Evolutionary conservation across 2,888 invertebrate genomes (phyloP).

Genomic region (Drosophila atripex): DNA sequence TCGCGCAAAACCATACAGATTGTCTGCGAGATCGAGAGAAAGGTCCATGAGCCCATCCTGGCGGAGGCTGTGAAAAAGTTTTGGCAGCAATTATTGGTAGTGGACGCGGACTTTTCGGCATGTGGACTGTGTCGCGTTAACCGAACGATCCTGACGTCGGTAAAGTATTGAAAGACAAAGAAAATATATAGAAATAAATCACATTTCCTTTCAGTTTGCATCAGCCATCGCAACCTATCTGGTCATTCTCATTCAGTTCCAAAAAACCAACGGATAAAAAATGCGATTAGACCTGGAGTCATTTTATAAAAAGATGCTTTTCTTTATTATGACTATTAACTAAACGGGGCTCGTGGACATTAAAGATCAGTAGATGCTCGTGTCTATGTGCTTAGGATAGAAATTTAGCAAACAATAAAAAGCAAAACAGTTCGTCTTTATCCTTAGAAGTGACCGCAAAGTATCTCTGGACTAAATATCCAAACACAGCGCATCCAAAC

Average conservation of each 20-base stretch:
- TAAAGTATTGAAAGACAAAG: constrained; percentile 65
- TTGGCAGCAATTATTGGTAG: constrained; percentile 83
- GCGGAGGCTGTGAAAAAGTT: constrained; percentile 83
- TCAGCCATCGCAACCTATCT: constrained; percentile 86
- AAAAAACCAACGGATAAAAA: constrained; percentile 84
- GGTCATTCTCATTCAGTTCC: constrained; percentile 85
- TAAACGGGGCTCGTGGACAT: constrained; percentile 42
- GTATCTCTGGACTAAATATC: not conserved
- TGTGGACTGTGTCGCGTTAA: constrained; percentile 85
- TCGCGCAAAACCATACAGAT: constrained; percentile 84
- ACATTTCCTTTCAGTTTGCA: constrained; percentile 82
- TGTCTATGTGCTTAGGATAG: constrained; percentile 29
- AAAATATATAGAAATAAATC: not conserved
- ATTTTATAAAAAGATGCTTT: constrained; percentile 55
- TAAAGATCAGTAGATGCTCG: constrained; percentile 14
- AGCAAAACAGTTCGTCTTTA: constrained; percentile 16
- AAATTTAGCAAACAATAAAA: constrained; percentile 40
- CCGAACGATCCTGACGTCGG: constrained; percentile 85
- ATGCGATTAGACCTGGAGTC: not conserved
- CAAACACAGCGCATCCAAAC: not conserved
- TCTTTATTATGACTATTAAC: constrained; percentile 41
- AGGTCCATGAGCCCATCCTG: constrained; percentile 76
- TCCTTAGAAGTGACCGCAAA: not conserved
- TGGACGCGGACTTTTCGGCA: constrained; percentile 84
- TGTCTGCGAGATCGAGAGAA: constrained; percentile 84